Percentiles rank a stretch among this genome's conserved stretches.
phyloP scores from a whole-genome alignment of 2,113 vertebrate species.

The Sorex fumeus region DNA sequence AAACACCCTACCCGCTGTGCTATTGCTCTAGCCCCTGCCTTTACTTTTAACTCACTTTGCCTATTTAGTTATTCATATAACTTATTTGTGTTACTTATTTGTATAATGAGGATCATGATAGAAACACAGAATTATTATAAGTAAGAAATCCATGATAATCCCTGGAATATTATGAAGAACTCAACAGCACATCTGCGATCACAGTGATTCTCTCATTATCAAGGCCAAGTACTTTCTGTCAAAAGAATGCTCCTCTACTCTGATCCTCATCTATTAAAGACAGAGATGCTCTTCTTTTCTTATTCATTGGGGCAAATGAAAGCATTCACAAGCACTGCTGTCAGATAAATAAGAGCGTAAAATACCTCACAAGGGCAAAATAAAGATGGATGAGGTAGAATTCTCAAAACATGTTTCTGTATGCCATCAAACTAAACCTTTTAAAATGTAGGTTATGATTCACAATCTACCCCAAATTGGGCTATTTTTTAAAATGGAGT shows the following conservation, averaged over 20 bases:
- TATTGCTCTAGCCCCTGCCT: too few relatives aligned
- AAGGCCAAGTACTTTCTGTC: constrained; percentile 33
- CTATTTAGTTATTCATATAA: constrained; percentile 47
- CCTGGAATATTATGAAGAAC: neutral
- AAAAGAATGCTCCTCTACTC: neutral
- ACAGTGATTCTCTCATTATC: neutral
- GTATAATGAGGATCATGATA: neutral
- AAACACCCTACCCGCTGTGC: too few relatives aligned
- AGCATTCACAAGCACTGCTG: neutral
- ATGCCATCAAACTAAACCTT: constrained; percentile 12
- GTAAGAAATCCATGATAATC: neutral
- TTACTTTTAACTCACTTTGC: too few relatives aligned
- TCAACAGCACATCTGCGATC: neutral
- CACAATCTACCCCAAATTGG: neutral
- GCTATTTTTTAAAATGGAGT: too few relatives aligned
- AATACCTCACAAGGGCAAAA: constrained; percentile 15
- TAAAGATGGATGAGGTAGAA: neutral
- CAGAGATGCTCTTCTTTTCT: neutral
- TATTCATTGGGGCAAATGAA: neutral
- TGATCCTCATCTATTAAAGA: neutral
- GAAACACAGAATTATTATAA: neutral
- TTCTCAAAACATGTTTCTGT: neutral
- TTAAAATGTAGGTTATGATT: neutral
- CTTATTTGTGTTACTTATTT: too few relatives aligned
- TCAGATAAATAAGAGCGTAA: neutral